Evolutionary conservation across 2,888 invertebrate species (phyloP).

Genomic region (Mimas tiliae): DNA sequence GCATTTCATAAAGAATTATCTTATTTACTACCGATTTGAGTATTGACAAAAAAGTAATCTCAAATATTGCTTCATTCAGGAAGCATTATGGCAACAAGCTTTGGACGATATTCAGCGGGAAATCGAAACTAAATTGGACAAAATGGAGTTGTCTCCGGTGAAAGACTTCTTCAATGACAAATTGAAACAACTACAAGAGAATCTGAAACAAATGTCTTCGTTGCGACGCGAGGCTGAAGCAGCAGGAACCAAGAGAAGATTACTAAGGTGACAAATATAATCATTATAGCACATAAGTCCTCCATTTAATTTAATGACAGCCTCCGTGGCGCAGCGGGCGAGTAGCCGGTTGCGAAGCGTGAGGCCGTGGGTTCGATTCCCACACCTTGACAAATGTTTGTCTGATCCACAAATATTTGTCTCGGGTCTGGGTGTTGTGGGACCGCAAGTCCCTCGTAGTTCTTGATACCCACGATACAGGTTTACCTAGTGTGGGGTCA

Average conservation of each 20-base stretch:
- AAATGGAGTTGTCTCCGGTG: slow-evolving; percentile 86
- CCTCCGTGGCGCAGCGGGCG: too few species aligned
- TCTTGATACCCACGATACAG: too few species aligned
- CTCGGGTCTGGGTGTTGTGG: too few species aligned
- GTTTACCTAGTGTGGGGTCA: too few species aligned
- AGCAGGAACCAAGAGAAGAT: slow-evolving; percentile 88
- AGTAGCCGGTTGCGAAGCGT: too few species aligned
- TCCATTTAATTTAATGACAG: too few species aligned
- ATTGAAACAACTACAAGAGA: slow-evolving; percentile 85
- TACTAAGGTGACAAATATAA: slow-evolving; percentile 77
- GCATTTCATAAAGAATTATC: neutral
- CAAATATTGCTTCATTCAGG: slow-evolving; percentile 57
- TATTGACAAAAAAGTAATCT: neutral
- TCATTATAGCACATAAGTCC: neutral
- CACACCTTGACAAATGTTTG: too few species aligned
- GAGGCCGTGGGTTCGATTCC: too few species aligned
- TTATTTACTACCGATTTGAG: neutral
- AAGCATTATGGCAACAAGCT: slow-evolving; percentile 87
- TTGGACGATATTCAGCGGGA: slow-evolving; percentile 87
- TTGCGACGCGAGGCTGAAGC: slow-evolving; percentile 87
- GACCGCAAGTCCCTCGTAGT: too few species aligned
- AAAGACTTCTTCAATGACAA: slow-evolving; percentile 87
- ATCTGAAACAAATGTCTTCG: slow-evolving; percentile 84
- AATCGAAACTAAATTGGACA: slow-evolving; percentile 88
- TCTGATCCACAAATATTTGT: too few species aligned